Evolutionary conservation across 1,140 invertebrate genomes (phyloP).

Genomic region (Eurosta solidaginis): DNA sequence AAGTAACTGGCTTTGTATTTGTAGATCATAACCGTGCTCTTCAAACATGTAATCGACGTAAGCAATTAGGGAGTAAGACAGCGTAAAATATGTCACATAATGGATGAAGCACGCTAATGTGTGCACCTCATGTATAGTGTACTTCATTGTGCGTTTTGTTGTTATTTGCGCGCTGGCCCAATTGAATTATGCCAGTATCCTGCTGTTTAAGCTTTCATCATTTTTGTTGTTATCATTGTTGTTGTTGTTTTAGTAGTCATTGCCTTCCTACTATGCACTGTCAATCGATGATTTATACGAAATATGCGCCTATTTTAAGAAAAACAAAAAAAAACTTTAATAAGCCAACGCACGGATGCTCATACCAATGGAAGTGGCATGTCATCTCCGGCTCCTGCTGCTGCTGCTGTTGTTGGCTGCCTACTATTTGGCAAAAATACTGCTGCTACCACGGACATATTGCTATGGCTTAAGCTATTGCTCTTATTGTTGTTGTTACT

Average conservation of each 20-base stretch:
- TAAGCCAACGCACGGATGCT: not conserved
- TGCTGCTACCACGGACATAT: not conserved
- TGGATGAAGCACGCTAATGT: not conserved
- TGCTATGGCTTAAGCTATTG: not conserved
- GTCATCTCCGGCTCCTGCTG: not conserved
- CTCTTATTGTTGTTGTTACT: not conserved
- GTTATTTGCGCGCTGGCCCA: not conserved
- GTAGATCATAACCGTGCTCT: too few relatives aligned
- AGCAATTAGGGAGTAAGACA: too few relatives aligned
- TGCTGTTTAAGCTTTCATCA: constrained; percentile 10
- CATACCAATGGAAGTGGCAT: not conserved
- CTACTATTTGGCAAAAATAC: not conserved
- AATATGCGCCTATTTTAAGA: not conserved
- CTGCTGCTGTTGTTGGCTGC: not conserved
- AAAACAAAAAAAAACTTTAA: not conserved
- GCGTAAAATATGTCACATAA: too few relatives aligned
- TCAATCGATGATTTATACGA: constrained; percentile 20
- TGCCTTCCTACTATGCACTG: not conserved
- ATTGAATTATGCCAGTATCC: constrained; percentile 24
- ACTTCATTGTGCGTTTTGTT: not conserved
- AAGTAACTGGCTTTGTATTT: too few relatives aligned
- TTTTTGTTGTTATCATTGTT: not conserved
- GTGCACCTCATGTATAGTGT: not conserved
- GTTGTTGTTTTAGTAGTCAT: too few relatives aligned
- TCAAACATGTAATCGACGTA: too few relatives aligned